phyloP scores from a whole-genome alignment of 2,797 vertebrate genomes.

The Mormyrops attenuatus region DNA sequence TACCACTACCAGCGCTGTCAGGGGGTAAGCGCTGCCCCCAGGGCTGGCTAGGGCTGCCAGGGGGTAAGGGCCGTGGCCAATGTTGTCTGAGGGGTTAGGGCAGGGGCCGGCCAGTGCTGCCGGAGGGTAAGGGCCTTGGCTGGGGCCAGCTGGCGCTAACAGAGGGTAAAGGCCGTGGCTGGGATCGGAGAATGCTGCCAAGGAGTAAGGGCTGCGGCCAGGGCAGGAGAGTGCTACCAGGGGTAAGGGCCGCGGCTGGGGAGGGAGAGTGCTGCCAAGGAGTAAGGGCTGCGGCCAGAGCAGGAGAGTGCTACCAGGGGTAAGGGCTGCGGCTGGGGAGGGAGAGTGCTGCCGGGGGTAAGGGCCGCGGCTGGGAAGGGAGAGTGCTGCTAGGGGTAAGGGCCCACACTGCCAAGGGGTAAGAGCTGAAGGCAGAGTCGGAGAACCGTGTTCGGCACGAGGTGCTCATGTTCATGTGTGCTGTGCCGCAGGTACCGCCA shows the following conservation, averaged over 20 bases:
- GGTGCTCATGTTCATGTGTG: neutral
- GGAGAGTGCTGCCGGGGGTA: neutral
- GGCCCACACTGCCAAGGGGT: neutral
- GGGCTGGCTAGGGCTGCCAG: slow-evolving; percentile 32
- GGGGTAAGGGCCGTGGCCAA: slow-evolving; percentile 48
- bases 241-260: neutral
- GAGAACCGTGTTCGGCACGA: slow-evolving; percentile 30
- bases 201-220: neutral
- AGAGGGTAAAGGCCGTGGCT: neutral
- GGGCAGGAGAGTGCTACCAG: neutral
- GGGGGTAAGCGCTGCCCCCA: slow-evolving; percentile 47
- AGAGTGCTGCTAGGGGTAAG: too few species aligned
- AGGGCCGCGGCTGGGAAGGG: neutral
- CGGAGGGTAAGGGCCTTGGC: slow-evolving; percentile 52
- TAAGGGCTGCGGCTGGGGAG: neutral
- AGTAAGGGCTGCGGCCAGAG: neutral
- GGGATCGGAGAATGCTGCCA: neutral
- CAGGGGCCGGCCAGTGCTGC: neutral
- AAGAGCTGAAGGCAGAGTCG: neutral
- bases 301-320: neutral
- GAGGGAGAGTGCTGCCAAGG: neutral
- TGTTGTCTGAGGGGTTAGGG: too few species aligned
- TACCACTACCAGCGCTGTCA: slow-evolving; percentile 75
- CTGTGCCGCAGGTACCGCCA: slow-evolving; percentile 41
- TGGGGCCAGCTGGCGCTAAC: neutral